Percentiles rank a stretch among this genome's conserved stretches.
These are phyloP conservation scores for Macropus fuliginosus DNA, from an alignment of 2,797 vertebrate species.

Conservation along the genomic window DNA sequence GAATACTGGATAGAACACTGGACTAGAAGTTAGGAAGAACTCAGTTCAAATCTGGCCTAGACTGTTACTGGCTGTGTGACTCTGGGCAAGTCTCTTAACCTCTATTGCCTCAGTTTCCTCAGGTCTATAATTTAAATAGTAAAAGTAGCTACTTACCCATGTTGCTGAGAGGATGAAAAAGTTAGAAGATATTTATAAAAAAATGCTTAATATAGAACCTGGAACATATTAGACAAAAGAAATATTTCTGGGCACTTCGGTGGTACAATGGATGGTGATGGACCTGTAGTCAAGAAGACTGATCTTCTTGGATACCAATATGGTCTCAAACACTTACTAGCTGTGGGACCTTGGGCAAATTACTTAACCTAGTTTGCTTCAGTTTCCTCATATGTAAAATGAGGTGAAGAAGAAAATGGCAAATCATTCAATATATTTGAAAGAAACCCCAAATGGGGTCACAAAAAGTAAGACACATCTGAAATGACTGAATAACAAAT, in stretches of 20 bases:
- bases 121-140: not conserved
- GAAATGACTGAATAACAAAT: not conserved
- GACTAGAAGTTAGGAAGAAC: not conserved
- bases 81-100: not conserved
- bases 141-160: not conserved
- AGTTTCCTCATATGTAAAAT: not conserved
- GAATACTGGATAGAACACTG: not conserved
- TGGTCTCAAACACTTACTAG: not conserved
- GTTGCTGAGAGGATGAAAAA: not conserved
- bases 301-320: not conserved
- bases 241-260: no score
- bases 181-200: not conserved
- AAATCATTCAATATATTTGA: not conserved
- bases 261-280: not conserved
- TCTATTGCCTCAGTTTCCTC: not conserved
- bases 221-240: not conserved
- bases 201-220: not conserved
- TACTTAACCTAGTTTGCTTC: not conserved
- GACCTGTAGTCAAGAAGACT: not conserved
- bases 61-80: not conserved
- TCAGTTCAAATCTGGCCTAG: not conserved
- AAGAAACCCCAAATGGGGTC: not conserved
- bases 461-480: not conserved
- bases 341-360: not conserved
- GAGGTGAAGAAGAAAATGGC: not conserved